Conservation (phyloP, 2,113 vertebrate genomes). For the Centropus bengalensis region DNA sequence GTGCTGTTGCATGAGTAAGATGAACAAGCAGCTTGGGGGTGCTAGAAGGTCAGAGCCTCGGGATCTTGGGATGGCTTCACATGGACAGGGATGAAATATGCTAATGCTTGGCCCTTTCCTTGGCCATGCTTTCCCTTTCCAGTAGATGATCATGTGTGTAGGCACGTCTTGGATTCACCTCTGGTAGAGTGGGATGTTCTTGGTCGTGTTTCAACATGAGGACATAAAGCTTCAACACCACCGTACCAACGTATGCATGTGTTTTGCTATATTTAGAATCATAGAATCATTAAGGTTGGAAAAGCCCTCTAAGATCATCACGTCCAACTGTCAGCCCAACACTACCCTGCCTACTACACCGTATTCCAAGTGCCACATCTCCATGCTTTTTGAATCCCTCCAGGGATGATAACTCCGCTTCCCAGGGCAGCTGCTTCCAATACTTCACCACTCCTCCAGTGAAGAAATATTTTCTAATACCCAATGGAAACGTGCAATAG, state of each 20-base stretch:
- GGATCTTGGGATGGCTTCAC: not conserved
- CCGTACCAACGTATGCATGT: not conserved
- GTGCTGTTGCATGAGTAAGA: rapidly evolving
- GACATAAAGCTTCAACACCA: not conserved
- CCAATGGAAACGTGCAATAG: no score
- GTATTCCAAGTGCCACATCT: no score
- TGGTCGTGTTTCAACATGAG: not conserved
- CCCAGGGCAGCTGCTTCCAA: no score
- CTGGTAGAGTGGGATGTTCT: not conserved
- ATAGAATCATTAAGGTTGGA: no score
- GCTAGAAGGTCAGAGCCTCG: not conserved
- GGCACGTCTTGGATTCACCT: rapidly evolving
- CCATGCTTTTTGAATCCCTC: no score
- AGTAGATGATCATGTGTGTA: rapidly evolving
- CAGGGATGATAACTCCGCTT: no score
- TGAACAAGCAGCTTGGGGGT: not conserved
- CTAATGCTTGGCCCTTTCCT: not conserved
- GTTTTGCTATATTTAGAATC: not conserved
- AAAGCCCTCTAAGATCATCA: no score
- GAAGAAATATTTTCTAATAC: no score
- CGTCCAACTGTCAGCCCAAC: no score
- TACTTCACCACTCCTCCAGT: no score
- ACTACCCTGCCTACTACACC: no score
- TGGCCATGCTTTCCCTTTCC: rapidly evolving
- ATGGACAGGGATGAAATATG: not conserved